These are phyloP conservation scores for Gracilinanus agilis DNA, from an alignment of 2,113 vertebrate species.

Conservation along the genomic window DNA sequence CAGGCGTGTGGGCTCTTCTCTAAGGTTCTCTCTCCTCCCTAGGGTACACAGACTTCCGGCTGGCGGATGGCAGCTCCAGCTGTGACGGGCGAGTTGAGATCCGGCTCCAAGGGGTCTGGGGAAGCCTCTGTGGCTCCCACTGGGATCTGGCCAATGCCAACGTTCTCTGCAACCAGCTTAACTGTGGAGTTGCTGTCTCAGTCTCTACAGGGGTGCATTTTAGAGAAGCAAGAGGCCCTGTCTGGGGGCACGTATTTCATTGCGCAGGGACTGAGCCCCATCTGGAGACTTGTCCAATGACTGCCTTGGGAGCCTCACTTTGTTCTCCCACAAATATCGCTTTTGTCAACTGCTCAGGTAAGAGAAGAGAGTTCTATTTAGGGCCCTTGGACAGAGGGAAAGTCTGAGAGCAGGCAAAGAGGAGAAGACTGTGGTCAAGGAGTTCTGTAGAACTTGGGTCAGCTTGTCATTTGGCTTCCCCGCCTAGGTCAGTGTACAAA, in stretches of 20 bases:
- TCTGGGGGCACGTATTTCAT: constrained; percentile 71
- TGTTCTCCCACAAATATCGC: constrained; percentile 57
- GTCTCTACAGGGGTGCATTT: constrained; percentile 53
- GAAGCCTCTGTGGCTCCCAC: constrained; percentile 68
- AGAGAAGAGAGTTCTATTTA: constrained; percentile 1
- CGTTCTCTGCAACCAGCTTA: constrained; percentile 71
- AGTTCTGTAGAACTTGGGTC: not conserved
- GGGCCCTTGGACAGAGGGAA: not conserved
- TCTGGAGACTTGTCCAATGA: constrained; percentile 60
- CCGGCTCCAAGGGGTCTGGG: constrained; percentile 61
- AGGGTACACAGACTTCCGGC: constrained; percentile 65
- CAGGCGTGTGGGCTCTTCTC: not conserved
- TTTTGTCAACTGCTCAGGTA: constrained; percentile 79
- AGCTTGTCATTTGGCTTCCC: not conserved
- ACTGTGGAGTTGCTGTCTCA: constrained; percentile 70
- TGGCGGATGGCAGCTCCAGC: constrained; percentile 28
- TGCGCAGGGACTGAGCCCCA: constrained; percentile 67
- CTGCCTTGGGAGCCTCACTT: not conserved
- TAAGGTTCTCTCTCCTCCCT: constrained; percentile 47
- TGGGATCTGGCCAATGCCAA: constrained; percentile 74
- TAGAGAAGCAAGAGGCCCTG: constrained; percentile 29
- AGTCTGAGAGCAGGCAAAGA: not conserved
- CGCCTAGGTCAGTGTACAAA: not conserved
- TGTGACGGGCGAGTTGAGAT: constrained; percentile 79
- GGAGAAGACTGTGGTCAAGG: not conserved